phyloP scores from a whole-genome alignment of 2,888 invertebrate species.

The Tiliacea aurago region DNA sequence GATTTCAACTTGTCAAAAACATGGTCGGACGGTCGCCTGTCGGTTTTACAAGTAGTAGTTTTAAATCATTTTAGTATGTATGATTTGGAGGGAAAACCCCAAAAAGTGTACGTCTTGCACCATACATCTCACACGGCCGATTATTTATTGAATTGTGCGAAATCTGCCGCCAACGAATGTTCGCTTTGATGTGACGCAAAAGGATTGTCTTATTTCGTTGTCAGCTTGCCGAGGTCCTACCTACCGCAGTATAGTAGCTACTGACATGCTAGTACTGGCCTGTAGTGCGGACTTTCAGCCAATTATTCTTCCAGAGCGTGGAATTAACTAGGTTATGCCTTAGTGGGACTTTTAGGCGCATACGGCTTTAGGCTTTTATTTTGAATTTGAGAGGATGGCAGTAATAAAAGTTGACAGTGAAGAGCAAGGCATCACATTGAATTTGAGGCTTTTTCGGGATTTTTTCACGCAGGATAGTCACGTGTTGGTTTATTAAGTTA shows the following conservation, averaged over 20 bases:
- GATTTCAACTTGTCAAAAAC: background rate
- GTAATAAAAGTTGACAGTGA: conserved; percentile 21
- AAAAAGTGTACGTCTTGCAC: conserved; percentile 39
- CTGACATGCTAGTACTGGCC: conserved; percentile 2
- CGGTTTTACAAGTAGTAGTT: background rate
- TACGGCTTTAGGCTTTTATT: conserved; percentile 7
- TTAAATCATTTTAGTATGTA: background rate
- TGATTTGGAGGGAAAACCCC: background rate
- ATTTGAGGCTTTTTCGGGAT: background rate
- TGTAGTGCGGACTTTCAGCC: conserved; percentile 21
- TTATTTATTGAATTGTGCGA: conserved; percentile 79
- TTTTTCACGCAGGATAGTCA: background rate
- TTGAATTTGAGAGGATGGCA: conserved; percentile 6
- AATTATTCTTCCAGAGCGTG: conserved; percentile 36
- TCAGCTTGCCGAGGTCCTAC: conserved; percentile 16
- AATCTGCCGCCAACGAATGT: conserved; percentile 71
- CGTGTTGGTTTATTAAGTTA: conserved; percentile 1
- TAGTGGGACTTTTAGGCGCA: conserved; percentile 26
- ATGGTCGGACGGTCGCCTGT: background rate
- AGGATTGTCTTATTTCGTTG: conserved; percentile 73
- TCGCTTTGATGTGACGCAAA: conserved; percentile 73
- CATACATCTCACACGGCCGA: conserved; percentile 65
- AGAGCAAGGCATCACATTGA: background rate
- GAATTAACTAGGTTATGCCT: conserved; percentile 37
- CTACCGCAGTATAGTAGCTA: background rate